phyloP scores from a whole-genome alignment of 2,888 invertebrate species.

The Rhogogaster chlorosoma region DNA sequence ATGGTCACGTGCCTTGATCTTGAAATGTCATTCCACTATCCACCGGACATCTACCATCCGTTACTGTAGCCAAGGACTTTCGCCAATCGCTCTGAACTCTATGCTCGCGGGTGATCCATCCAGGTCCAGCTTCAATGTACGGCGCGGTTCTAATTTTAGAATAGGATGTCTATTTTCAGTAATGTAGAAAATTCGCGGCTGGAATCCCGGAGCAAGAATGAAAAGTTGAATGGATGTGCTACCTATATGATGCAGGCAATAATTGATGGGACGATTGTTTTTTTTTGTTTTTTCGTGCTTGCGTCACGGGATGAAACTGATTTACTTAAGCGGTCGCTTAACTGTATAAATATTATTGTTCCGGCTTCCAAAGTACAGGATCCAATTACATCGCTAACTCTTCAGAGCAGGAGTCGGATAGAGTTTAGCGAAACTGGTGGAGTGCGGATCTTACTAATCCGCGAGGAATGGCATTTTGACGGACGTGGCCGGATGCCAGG shows the following conservation, averaged over 20 bases:
- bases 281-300: not conserved
- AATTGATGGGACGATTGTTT: not conserved
- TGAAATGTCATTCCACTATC: not conserved
- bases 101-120: not conserved
- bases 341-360: slow-evolving; percentile 17
- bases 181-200: not conserved
- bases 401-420: not conserved
- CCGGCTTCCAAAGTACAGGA: not conserved
- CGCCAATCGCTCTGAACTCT: not conserved
- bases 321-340: not conserved
- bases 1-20: not conserved
- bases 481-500: slow-evolving; percentile 48
- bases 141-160: slow-evolving; percentile 23
- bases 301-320: not conserved
- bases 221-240: not conserved
- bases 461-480: slow-evolving; percentile 49
- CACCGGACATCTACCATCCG: not conserved
- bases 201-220: not conserved
- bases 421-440: not conserved
- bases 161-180: not conserved
- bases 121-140: not conserved
- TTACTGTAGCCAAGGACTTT: not conserved
- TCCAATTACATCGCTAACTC: slow-evolving; percentile 2
- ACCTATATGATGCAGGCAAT: not conserved
- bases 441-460: slow-evolving; percentile 48